These are phyloP conservation scores for Rutilus rutilus DNA, from an alignment of 2,113 vertebrate genomes.

Conservation along the genomic window DNA sequence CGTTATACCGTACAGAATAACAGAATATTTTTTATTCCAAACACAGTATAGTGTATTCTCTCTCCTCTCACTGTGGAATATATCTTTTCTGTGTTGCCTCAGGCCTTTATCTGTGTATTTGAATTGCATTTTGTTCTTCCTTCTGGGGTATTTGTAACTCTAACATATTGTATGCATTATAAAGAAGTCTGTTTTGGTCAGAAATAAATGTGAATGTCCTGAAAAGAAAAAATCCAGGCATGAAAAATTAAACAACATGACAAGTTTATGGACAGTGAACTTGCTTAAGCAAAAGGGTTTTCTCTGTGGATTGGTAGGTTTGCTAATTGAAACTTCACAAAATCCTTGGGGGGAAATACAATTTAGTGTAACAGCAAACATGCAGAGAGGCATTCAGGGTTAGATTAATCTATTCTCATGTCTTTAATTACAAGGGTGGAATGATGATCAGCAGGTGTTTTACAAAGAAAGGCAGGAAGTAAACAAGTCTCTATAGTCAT, in stretches of 20 bases:
- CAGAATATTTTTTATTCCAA: background rate
- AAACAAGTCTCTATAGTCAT: background rate
- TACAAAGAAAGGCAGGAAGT: slow-evolving; percentile 1
- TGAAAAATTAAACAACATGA: slow-evolving; percentile 26
- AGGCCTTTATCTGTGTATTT: slow-evolving; percentile 31
- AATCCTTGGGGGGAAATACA: background rate
- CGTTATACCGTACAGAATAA: background rate
- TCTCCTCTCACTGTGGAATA: background rate
- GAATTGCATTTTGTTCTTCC: slow-evolving; percentile 7
- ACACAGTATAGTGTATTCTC: background rate
- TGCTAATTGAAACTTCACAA: slow-evolving; percentile 20
- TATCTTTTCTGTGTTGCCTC: background rate
- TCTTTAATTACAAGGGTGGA: slow-evolving; percentile 45
- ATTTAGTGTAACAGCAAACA: slow-evolving; percentile 37
- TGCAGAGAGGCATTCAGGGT: slow-evolving; percentile 13
- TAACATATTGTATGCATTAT: slow-evolving; percentile 11
- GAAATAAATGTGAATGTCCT: slow-evolving; percentile 4
- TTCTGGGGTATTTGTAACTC: background rate
- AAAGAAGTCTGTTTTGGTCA: slow-evolving; percentile 3
- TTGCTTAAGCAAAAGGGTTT: background rate
- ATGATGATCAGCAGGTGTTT: slow-evolving; percentile 29
- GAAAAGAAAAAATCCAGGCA: background rate
- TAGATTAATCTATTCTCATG: slow-evolving; percentile 26
- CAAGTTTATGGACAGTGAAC: background rate
- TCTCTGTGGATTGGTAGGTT: background rate